Conservation (phyloP, 64 coral and sea anemone species). For the Stylophora pistillata region DNA sequence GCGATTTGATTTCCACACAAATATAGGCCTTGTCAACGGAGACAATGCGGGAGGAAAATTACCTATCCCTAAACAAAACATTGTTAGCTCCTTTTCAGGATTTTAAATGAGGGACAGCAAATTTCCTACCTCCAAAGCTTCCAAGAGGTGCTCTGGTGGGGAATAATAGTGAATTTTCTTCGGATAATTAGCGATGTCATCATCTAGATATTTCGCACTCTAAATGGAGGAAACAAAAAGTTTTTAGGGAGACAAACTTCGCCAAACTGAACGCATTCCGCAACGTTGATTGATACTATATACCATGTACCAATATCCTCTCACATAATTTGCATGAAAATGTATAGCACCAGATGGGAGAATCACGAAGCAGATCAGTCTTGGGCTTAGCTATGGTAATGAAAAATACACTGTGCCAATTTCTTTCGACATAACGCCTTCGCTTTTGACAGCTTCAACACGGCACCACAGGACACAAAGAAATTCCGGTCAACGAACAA, state of each 20-base stretch:
- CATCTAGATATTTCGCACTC: constrained; percentile 81
- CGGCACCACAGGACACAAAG: too few species aligned
- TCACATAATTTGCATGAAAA: too few species aligned
- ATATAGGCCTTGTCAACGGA: neutral
- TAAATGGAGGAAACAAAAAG: constrained; percentile 2
- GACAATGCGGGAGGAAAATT: neutral
- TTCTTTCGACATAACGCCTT: too few species aligned
- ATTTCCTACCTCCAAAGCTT: constrained; percentile 83
- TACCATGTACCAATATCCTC: too few species aligned
- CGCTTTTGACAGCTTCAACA: too few species aligned
- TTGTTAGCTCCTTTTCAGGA: neutral
- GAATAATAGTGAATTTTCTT: constrained; percentile 86
- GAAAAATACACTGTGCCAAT: too few species aligned
- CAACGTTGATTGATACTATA: too few species aligned
- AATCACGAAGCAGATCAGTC: too few species aligned
- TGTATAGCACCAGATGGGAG: too few species aligned
- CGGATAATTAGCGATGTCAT: constrained; percentile 83
- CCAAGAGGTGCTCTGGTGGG: constrained; percentile 88
- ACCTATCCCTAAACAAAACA: neutral
- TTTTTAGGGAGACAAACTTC: neutral
- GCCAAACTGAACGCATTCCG: neutral
- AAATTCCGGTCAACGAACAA: too few species aligned
- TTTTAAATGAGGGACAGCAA: neutral
- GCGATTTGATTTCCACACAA: neutral
- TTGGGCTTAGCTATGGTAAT: too few species aligned